phyloP scores from a whole-genome alignment of 1,140 invertebrate species.

The Homarus americanus region DNA sequence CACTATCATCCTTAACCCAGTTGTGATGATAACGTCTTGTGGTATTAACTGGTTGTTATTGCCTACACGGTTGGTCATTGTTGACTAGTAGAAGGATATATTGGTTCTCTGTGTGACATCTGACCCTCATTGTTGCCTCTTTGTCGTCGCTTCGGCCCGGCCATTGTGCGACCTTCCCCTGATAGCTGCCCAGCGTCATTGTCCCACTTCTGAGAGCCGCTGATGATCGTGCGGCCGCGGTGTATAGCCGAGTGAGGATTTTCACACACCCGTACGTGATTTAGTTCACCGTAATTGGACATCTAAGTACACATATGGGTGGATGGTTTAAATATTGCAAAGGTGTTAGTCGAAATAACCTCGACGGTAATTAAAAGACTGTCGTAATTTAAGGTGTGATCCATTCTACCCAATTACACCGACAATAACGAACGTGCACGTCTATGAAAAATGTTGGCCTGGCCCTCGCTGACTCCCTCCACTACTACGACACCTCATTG shows the following conservation, averaged over 20 bases:
- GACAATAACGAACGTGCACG: too few species aligned
- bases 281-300: too few species aligned
- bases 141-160: background rate
- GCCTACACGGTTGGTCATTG: background rate
- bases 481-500: background rate
- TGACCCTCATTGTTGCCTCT: slow-evolving; percentile 1
- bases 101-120: slow-evolving; percentile 4
- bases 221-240: background rate
- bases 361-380: too few species aligned
- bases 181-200: background rate
- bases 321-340: too few species aligned
- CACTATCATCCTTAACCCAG: background rate
- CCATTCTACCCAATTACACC: too few species aligned
- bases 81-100: background rate
- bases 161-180: background rate
- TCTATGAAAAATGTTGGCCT: too few species aligned
- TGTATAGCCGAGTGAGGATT: too few species aligned
- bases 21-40: background rate
- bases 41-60: background rate
- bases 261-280: too few species aligned
- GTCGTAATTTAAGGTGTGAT: too few species aligned
- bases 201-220: background rate
- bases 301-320: too few species aligned
- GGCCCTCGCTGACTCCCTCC: too few species aligned
- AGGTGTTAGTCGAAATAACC: too few species aligned